A percentile compares a stretch with the other conserved stretches of the same genome.
These are phyloP conservation scores for Pachyuromys duprasi DNA, from an alignment of 2,797 vertebrate species.

Conservation along the genomic window DNA sequence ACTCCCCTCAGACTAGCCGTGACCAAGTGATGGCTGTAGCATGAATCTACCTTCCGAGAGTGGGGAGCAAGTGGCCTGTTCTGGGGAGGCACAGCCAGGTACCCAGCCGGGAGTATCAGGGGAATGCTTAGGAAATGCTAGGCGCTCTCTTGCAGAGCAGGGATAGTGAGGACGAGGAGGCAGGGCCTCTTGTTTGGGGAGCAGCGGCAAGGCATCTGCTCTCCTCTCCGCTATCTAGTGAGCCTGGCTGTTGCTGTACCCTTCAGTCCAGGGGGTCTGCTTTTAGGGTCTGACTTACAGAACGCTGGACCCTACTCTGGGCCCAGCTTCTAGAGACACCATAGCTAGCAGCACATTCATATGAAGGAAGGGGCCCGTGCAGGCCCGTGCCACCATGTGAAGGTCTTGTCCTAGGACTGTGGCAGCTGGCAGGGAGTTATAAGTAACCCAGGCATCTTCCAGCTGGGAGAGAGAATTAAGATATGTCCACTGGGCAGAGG, in stretches of 20 bases:
- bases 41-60: background rate
- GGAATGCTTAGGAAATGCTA: too few relatives aligned
- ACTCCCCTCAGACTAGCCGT: background rate
- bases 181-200: background rate
- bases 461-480: background rate
- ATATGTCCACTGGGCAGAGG: background rate
- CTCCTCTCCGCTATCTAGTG: background rate
- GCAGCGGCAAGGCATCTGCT: background rate
- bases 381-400: background rate
- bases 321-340: background rate
- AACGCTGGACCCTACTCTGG: background rate
- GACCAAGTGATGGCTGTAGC: background rate
- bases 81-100: fast-evolving
- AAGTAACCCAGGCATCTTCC: background rate
- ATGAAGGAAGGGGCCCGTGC: background rate
- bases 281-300: background rate
- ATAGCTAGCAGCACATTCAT: background rate
- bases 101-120: fast-evolving
- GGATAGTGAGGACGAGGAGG: background rate
- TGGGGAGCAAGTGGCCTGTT: background rate
- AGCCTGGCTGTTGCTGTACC: background rate
- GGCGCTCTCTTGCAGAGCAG: background rate
- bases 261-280: background rate
- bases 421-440: too few relatives aligned
- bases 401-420: background rate